A percentile compares a stretch with the other conserved stretches of the same genome.
Evolutionary conservation across 2,113 vertebrate species (phyloP).

Genomic region (Thymallus thymallus): DNA sequence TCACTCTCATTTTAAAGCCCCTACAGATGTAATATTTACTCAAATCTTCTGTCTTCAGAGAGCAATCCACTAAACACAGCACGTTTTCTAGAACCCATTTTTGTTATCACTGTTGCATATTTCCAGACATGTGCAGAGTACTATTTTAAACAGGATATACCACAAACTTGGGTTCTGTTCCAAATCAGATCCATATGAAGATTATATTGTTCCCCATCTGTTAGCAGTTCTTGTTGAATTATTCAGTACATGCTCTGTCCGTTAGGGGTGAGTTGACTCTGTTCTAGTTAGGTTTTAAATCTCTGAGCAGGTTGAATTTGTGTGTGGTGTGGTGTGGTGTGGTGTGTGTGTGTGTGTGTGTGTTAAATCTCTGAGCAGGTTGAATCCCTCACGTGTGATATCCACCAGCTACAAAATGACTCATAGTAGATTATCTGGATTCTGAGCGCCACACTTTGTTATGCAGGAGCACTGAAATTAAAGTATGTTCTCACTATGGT

Average conservation of each 20-base stretch:
- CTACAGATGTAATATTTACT: background rate
- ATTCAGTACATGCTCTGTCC: constrained; percentile 64
- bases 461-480: too few species aligned
- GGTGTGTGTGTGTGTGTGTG: constrained; percentile 17
- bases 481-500: too few species aligned
- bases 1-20: background rate
- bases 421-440: too few species aligned
- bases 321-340: constrained; percentile 6
- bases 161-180: constrained; percentile 51
- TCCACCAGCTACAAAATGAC: too few species aligned
- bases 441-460: too few species aligned
- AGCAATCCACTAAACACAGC: background rate
- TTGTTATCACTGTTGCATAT: constrained; percentile 42
- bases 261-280: constrained; percentile 60
- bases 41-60: background rate
- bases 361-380: too few species aligned
- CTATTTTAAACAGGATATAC: constrained; percentile 63
- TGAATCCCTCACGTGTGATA: too few species aligned
- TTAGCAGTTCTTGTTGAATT: constrained; percentile 66
- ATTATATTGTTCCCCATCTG: constrained; percentile 70
- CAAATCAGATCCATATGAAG: constrained; percentile 74
- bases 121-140: constrained; percentile 44
- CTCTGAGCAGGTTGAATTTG: constrained; percentile 12
- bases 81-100: constrained; percentile 3
- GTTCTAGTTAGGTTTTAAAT: constrained; percentile 31